These are phyloP conservation scores for Eudorcas thomsonii DNA, from an alignment of 2,113 vertebrate species.

Conservation along the genomic window DNA sequence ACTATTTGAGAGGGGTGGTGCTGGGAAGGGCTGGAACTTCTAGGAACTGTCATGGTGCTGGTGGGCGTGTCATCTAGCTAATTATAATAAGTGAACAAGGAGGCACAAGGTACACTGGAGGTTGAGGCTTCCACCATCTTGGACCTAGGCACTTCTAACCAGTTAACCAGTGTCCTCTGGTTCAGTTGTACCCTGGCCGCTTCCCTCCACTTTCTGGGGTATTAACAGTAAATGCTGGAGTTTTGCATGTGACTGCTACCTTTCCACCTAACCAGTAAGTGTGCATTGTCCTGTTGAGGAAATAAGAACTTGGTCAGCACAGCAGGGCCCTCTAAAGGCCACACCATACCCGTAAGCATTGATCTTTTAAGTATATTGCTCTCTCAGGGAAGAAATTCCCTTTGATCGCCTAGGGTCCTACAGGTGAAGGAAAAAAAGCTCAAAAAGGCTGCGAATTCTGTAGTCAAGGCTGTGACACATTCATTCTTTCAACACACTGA, in stretches of 20 bases:
- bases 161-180: not conserved
- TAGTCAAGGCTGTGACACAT: not conserved
- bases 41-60: not conserved
- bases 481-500: not conserved
- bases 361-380: not conserved
- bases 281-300: not conserved
- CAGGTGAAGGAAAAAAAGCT: not conserved
- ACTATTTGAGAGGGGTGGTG: not conserved
- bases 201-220: not conserved
- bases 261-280: not conserved
- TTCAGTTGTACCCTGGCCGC: not conserved
- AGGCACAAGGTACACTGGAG: not conserved
- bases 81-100: not conserved
- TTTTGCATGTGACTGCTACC: not conserved
- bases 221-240: not conserved
- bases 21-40: too few relatives aligned
- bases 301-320: not conserved
- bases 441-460: not conserved
- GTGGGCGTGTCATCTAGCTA: not conserved
- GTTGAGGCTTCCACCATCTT: not conserved
- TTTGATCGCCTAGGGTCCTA: not conserved
- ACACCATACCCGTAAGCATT: not conserved
- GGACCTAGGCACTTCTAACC: not conserved
- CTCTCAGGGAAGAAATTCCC: not conserved
- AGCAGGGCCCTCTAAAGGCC: not conserved